phyloP scores from a whole-genome alignment of 2,797 vertebrate species.

The Danio kyathit region DNA sequence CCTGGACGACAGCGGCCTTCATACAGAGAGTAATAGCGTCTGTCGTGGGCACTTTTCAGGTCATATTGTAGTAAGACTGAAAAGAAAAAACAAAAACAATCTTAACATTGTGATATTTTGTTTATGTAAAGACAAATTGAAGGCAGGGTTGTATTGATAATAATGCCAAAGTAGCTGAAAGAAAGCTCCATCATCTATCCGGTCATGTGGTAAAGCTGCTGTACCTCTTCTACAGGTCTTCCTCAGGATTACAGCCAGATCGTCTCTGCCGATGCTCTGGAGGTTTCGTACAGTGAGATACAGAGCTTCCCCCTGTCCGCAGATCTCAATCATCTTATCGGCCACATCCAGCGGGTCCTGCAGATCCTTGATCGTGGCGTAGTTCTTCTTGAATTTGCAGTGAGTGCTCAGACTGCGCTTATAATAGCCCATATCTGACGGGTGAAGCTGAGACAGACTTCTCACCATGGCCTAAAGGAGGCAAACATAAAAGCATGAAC shows the following conservation, averaged over 20 bases:
- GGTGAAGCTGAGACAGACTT: background rate
- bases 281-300: conserved; percentile 22
- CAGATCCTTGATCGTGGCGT: conserved; percentile 19
- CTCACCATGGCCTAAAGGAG: conserved; percentile 45
- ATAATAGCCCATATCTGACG: conserved; percentile 26
- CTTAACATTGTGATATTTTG: too few relatives aligned
- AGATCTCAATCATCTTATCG: conserved; percentile 52
- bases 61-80: conserved; percentile 66
- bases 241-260: background rate
- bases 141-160: too few relatives aligned
- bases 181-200: background rate
- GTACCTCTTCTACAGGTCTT: conserved; percentile 53
- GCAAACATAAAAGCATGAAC: background rate
- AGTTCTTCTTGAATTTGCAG: conserved; percentile 18
- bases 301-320: conserved; percentile 36
- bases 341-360: conserved; percentile 51
- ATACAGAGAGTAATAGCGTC: conserved; percentile 63
- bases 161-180: background rate
- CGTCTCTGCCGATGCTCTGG: background rate
- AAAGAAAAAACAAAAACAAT: conserved; percentile 1
- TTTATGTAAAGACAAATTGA: too few relatives aligned
- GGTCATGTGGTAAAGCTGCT: background rate
- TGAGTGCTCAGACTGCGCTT: conserved; percentile 35
- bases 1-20: conserved; percentile 75
- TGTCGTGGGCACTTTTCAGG: conserved; percentile 56